Evolutionary conservation across 2,888 invertebrate species (phyloP).

Genomic region (Ganaspis brasiliensis): DNA sequence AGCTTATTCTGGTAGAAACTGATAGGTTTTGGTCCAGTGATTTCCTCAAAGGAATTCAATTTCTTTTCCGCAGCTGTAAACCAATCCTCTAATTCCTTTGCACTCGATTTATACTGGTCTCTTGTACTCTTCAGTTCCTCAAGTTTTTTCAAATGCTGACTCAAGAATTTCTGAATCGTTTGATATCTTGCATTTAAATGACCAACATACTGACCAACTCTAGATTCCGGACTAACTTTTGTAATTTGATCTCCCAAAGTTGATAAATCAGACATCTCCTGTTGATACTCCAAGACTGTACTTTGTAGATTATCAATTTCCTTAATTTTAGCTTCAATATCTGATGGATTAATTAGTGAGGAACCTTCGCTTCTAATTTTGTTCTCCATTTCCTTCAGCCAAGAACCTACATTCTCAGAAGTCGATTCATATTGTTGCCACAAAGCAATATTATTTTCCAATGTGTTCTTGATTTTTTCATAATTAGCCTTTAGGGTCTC

Average conservation of each 20-base stretch:
- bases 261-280: slow-evolving; percentile 86
- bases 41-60: slow-evolving; percentile 87
- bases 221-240: slow-evolving; percentile 87
- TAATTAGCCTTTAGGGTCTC: slow-evolving; percentile 87
- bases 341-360: slow-evolving; percentile 86
- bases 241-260: slow-evolving; percentile 87
- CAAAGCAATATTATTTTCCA: slow-evolving; percentile 87
- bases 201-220: slow-evolving; percentile 90
- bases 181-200: slow-evolving; percentile 90
- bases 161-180: slow-evolving; percentile 87
- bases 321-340: slow-evolving; percentile 86
- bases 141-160: slow-evolving; percentile 87
- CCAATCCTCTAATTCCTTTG: slow-evolving; percentile 89
- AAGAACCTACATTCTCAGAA: slow-evolving; percentile 88
- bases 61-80: slow-evolving; percentile 88
- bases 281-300: slow-evolving; percentile 85
- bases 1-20: slow-evolving; percentile 85
- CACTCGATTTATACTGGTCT: slow-evolving; percentile 85
- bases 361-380: slow-evolving; percentile 88
- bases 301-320: slow-evolving; percentile 85
- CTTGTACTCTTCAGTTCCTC: slow-evolving; percentile 88
- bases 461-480: slow-evolving; percentile 85
- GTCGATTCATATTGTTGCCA: slow-evolving; percentile 92
- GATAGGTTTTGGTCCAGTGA: slow-evolving; percentile 90
- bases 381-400: slow-evolving; percentile 91